Percentiles rank a stretch among this genome's conserved stretches.
phyloP scores from a whole-genome alignment of 1,140 invertebrate genomes.

The Lucilia cuprina region DNA sequence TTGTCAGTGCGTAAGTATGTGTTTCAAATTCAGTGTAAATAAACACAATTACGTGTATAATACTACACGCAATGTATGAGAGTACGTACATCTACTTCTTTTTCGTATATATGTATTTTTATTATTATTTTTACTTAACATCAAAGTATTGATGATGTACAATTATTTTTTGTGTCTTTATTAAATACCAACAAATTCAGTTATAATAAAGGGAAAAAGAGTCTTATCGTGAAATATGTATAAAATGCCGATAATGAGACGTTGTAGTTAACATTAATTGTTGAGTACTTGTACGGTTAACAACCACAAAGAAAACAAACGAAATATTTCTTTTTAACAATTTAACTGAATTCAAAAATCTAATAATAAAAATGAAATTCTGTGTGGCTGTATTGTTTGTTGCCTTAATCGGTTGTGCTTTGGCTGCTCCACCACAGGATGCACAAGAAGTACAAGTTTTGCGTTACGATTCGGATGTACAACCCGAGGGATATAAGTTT shows the following conservation, averaged over 20 bases:
- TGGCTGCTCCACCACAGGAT: constrained; percentile 40
- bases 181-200: not conserved
- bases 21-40: not conserved
- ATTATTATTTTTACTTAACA: not conserved
- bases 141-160: not conserved
- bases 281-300: constrained; percentile 47
- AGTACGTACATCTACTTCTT: too few relatives aligned
- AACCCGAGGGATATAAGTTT: constrained; percentile 60
- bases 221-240: constrained; percentile 36
- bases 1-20: not conserved
- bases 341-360: not conserved
- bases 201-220: not conserved
- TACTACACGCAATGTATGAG: too few relatives aligned
- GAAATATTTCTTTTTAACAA: not conserved
- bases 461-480: constrained; percentile 59
- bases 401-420: constrained; percentile 37
- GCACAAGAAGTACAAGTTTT: constrained; percentile 53
- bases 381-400: constrained; percentile 40
- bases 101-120: too few relatives aligned
- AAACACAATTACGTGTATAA: too few relatives aligned
- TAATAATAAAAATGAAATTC: constrained; percentile 51
- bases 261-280: constrained; percentile 51
- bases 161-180: not conserved
- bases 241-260: constrained; percentile 49
- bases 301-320: constrained; percentile 4